Percentiles rank a stretch among this genome's conserved stretches.
phyloP scores from a whole-genome alignment of 2,888 invertebrate genomes.

The Aelia acuminata region DNA sequence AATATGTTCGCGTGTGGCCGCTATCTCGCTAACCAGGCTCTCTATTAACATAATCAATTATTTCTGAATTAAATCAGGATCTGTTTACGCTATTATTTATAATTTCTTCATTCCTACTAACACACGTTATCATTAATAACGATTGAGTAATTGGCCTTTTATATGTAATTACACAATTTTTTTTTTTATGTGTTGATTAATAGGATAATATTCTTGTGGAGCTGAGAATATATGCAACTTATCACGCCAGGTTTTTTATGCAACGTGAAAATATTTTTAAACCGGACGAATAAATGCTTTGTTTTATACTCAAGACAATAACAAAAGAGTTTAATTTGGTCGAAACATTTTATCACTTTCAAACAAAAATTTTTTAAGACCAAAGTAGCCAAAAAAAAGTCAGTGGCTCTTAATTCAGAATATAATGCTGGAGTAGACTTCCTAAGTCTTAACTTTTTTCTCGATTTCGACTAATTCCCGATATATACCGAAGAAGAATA shows the following conservation, averaged over 20 bases:
- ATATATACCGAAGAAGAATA: no score
- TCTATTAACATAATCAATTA: background rate
- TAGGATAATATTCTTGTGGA: background rate
- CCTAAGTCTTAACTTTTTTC: no score
- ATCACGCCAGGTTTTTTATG: background rate
- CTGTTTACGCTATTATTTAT: slow-evolving; percentile 5
- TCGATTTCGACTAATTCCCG: no score
- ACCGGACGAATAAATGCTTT: no score
- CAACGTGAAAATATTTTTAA: no score
- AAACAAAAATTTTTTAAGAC: no score
- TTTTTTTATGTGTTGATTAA: background rate
- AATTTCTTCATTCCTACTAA: background rate
- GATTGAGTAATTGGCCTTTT: background rate
- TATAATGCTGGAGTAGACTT: no score
- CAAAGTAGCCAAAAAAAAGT: no score
- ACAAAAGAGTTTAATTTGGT: no score
- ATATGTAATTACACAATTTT: background rate
- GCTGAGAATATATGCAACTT: background rate
- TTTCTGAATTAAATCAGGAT: background rate
- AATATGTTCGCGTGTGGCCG: background rate
- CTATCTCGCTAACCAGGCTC: background rate
- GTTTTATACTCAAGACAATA: no score
- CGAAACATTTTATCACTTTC: no score
- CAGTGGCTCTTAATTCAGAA: no score
- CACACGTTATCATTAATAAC: background rate